These are phyloP conservation scores for Emmelina monodactyla DNA, from an alignment of 2,888 invertebrate species.

Conservation along the genomic window DNA sequence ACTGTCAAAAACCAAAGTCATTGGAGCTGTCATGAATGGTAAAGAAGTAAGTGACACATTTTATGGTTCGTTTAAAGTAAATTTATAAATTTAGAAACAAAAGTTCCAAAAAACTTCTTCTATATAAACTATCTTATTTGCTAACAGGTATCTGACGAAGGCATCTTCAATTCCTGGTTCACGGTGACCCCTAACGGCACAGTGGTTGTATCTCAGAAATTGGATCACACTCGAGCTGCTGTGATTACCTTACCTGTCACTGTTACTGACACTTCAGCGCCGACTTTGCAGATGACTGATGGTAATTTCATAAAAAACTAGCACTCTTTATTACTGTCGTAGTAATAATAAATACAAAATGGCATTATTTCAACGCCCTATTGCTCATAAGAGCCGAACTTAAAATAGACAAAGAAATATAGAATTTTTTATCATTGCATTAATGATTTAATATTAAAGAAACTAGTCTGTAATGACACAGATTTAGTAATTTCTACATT, in stretches of 20 bases:
- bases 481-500: not conserved
- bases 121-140: too few relatives aligned
- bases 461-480: slow-evolving; percentile 9
- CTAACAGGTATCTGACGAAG: slow-evolving; percentile 43
- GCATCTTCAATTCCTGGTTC: slow-evolving; percentile 50
- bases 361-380: too few relatives aligned
- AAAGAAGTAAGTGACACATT: slow-evolving; percentile 63
- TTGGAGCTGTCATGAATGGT: slow-evolving; percentile 83
- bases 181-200: slow-evolving; percentile 38
- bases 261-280: slow-evolving; percentile 84
- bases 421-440: too few relatives aligned
- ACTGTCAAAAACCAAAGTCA: slow-evolving; percentile 70
- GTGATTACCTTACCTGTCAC: slow-evolving; percentile 80
- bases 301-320: too few relatives aligned
- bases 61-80: not conserved
- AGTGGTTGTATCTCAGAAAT: slow-evolving; percentile 68
- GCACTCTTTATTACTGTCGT: too few relatives aligned
- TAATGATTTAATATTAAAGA: too few relatives aligned
- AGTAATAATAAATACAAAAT: too few relatives aligned
- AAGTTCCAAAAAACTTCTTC: too few relatives aligned
- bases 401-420: too few relatives aligned
- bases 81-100: too few relatives aligned
- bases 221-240: slow-evolving; percentile 75
- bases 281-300: slow-evolving; percentile 76
- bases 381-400: too few relatives aligned